Evolutionary conservation across 2,888 invertebrate genomes (phyloP), one percentile per base, ranked within the genome.

Genomic region (Dorcus hopei): DNA sequence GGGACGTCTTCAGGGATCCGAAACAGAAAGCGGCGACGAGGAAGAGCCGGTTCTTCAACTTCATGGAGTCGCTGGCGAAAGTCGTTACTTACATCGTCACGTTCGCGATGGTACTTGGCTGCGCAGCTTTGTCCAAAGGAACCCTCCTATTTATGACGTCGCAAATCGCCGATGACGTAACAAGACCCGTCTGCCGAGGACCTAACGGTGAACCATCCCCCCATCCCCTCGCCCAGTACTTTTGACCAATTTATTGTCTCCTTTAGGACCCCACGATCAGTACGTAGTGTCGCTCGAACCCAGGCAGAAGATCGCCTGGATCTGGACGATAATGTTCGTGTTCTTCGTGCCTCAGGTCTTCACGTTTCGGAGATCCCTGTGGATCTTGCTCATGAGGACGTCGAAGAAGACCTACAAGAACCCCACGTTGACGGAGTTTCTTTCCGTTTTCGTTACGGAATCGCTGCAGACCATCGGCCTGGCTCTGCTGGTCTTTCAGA

Each of bases 1-100:
- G 94, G 94, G 89, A 94, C 72, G 82, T 88, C 9, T 94, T 94
- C 76, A 83, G 88, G 70, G 86, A 88, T 68, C 82, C 87, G 8
- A 19, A 19, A 1, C 81, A 87, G 52, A 84, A 86, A 73, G 81
- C 83, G 61, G 83, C 85, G 62, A 84, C 84, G 40, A 88, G 89
- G 42, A 91, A 91, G 1, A 87, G 85, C 82, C 11, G 82, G 84
- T 87, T 85, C 77, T 80, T 91, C 52, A 85, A 87, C 49, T 70
- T 79, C 54, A 80, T 84, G 48, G 81, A 89, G n/a, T 87, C 87
- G 72, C 57, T 84, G 6, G 77, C 89, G 26, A 91, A 91, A 78
- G 69, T 89, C 2, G 65, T 90, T 42, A 86, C 89, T 0, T 91
- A 91, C 70, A 69, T 87, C 3, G 53, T 89, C 16, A 84, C 90